Evolutionary conservation across 2,888 invertebrate species (phyloP).

Genomic region (Sycophila texana): DNA sequence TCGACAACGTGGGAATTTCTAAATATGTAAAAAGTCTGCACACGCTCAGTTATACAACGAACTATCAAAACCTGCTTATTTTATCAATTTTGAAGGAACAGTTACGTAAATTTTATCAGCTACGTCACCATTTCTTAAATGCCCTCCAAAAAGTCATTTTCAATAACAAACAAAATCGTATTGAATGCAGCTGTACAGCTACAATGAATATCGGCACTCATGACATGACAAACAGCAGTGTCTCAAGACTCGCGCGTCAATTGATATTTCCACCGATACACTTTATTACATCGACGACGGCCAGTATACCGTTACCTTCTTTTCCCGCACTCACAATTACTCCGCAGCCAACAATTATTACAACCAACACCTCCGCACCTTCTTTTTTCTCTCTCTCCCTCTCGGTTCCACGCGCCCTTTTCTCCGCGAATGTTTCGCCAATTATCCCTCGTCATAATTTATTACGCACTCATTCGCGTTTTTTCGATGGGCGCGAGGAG

Average conservation of each 20-base stretch:
- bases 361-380: not conserved
- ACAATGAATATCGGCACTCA: too few species aligned
- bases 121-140: too few species aligned
- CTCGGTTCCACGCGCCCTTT: not conserved
- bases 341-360: slow-evolving; percentile 38
- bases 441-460: slow-evolving; percentile 27
- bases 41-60: too few species aligned
- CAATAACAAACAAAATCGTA: too few species aligned
- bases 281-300: slow-evolving; percentile 28
- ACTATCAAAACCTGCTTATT: too few species aligned
- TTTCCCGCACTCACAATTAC: slow-evolving; percentile 38
- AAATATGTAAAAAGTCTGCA: too few species aligned
- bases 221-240: too few species aligned
- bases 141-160: too few species aligned
- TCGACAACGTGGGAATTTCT: too few species aligned
- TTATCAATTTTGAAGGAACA: too few species aligned
- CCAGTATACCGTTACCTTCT: slow-evolving; percentile 39
- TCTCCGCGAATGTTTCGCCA: slow-evolving; percentile 12
- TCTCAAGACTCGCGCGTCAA: not conserved
- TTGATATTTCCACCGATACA: slow-evolving; percentile 28
- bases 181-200: too few species aligned
- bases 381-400: not conserved
- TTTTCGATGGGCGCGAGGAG: slow-evolving; percentile 3
- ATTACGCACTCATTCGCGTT: slow-evolving; percentile 19
- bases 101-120: too few species aligned